Conservation (phyloP, 2,113 vertebrate species). For the Gnathochromis pfefferi region DNA sequence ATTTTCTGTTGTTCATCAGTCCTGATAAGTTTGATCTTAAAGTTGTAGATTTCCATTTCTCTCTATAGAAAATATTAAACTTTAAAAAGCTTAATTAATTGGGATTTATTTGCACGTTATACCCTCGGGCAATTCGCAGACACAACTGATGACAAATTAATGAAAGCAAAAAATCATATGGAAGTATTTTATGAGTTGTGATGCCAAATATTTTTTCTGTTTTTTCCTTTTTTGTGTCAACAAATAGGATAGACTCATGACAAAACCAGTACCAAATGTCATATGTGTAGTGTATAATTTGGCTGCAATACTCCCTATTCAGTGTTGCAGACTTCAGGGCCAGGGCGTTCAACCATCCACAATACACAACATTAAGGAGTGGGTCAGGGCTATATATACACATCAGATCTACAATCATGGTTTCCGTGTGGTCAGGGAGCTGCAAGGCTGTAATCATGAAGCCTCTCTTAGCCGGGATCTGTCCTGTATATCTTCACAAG, state of each 20-base stretch:
- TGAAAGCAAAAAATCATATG: neutral
- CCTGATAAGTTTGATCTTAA: neutral
- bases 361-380: conserved; percentile 55
- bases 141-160: neutral
- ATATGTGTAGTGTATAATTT: conserved; percentile 39
- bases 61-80: conserved; percentile 15
- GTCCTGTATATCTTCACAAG: conserved; percentile 15
- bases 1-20: neutral
- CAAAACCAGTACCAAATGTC: neutral
- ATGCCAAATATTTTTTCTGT: neutral
- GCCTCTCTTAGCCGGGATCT: conserved; percentile 1
- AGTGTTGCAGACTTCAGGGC: conserved; percentile 19
- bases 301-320: conserved; percentile 19
- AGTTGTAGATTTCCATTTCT: neutral
- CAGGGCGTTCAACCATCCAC: conserved; percentile 28
- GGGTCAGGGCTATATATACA: conserved; percentile 63
- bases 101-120: neutral
- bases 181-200: neutral
- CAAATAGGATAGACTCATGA: neutral
- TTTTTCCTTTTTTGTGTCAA: neutral
- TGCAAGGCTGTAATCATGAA: conserved; percentile 57
- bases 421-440: conserved; percentile 53
- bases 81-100: neutral
- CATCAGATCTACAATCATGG: conserved; percentile 68
- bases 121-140: neutral